A percentile compares a stretch with the other conserved stretches of the same genome.
These are phyloP conservation scores for Siderastrea siderea DNA, from an alignment of 92 coral and sea anemone species.

Conservation along the genomic window DNA sequence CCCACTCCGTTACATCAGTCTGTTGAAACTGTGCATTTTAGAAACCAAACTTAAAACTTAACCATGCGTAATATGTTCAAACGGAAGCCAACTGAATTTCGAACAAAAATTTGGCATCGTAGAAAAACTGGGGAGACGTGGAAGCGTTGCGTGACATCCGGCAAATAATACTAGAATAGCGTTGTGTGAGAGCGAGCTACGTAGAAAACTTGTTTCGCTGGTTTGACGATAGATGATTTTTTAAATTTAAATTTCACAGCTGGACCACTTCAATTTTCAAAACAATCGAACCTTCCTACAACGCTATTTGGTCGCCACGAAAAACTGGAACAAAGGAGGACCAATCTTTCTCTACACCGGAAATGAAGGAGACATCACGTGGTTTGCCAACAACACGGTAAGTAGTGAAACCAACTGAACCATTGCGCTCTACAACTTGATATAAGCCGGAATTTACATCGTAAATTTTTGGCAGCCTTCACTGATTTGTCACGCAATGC, in stretches of 20 bases:
- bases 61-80: no score
- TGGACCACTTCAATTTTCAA: constrained; percentile 91
- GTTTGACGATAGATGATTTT: not conserved
- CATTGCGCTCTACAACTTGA: not conserved
- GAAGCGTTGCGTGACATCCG: not conserved
- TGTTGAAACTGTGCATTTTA: no score
- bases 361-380: constrained; percentile 98
- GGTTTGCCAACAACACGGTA: constrained; percentile 99
- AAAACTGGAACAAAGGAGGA: constrained; percentile 86
- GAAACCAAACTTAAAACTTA: no score
- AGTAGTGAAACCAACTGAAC: constrained; percentile 18
- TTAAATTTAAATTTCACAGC: constrained; percentile 46
- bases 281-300: constrained; percentile 85
- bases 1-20: no score
- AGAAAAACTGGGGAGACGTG: no score
- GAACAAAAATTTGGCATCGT: no score
- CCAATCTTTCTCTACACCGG: constrained; percentile 97
- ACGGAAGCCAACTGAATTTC: no score
- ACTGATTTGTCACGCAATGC: no score
- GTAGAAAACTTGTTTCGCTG: not conserved
- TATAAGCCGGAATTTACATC: no score
- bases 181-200: not conserved
- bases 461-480: no score
- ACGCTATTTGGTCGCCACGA: constrained; percentile 82
- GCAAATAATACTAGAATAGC: no score